phyloP scores from a whole-genome alignment of 1,140 invertebrate species.

The Platorchestia sp. region DNA sequence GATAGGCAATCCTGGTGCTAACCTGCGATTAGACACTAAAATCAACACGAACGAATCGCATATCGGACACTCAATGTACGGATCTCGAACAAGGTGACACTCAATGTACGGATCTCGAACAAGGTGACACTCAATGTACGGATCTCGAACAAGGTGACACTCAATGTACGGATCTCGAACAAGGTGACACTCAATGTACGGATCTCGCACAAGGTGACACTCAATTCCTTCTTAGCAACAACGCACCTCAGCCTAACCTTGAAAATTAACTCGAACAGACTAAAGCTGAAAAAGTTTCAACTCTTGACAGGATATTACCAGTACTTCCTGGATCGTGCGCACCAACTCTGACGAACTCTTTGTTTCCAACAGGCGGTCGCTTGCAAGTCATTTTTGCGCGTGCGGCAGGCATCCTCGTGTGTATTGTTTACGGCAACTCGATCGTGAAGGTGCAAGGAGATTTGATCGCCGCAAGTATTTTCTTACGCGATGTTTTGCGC shows the following conservation, averaged over 20 bases:
- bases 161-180: too few relatives aligned
- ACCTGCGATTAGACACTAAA: too few relatives aligned
- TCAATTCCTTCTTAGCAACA: background rate
- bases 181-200: too few relatives aligned
- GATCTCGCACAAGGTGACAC: too few relatives aligned
- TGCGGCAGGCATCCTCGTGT: background rate
- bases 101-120: too few relatives aligned
- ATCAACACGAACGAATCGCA: too few relatives aligned
- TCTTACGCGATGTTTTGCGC: background rate
- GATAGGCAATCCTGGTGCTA: too few relatives aligned
- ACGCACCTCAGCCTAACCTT: background rate
- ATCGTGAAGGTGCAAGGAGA: background rate
- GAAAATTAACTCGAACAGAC: background rate
- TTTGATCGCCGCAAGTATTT: background rate
- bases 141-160: too few relatives aligned
- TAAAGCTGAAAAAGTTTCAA: background rate
- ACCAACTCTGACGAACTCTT: background rate
- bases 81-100: too few relatives aligned
- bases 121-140: too few relatives aligned
- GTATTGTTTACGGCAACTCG: background rate
- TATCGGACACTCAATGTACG: too few relatives aligned
- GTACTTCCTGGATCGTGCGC: background rate
- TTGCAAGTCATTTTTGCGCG: background rate
- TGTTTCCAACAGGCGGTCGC: background rate
- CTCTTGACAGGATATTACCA: background rate